A percentile compares a stretch with the other conserved stretches of the same genome.
Conservation (phyloP, 2,113 vertebrate species). For the Grantiella picta region DNA sequence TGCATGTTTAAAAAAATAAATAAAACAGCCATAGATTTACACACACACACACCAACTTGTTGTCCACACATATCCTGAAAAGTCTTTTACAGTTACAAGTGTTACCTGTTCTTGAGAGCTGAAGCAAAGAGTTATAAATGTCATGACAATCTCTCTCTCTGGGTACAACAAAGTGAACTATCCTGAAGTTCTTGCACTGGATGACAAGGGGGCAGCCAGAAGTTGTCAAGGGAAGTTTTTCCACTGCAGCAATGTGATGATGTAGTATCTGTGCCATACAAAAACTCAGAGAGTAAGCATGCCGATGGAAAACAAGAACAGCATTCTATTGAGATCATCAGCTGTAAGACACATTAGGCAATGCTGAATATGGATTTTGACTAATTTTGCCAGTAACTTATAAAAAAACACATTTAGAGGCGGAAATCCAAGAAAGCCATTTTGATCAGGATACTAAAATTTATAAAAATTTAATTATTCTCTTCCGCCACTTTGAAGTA, state of each 20-base stretch:
- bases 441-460: not conserved
- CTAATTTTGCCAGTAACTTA: not conserved
- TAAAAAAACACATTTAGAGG: not conserved
- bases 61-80: not conserved
- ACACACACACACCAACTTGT: not conserved
- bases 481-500: not conserved
- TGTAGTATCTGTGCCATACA: slow-evolving; percentile 85
- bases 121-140: slow-evolving; percentile 93
- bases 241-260: slow-evolving; percentile 93
- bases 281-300: not conserved
- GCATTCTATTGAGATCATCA: not conserved
- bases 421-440: not conserved
- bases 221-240: slow-evolving; percentile 93
- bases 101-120: slow-evolving; percentile 88
- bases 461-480: not conserved
- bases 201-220: slow-evolving; percentile 93
- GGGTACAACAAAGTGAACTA: slow-evolving; percentile 92
- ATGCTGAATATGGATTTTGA: not conserved
- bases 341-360: not conserved
- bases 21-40: not conserved
- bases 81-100: not conserved
- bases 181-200: slow-evolving; percentile 93
- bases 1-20: accelerated
- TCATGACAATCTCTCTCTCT: slow-evolving; percentile 96
- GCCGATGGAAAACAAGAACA: not conserved